Conservation (phyloP, 1,140 invertebrate genomes). For the Eumaeus atala region DNA sequence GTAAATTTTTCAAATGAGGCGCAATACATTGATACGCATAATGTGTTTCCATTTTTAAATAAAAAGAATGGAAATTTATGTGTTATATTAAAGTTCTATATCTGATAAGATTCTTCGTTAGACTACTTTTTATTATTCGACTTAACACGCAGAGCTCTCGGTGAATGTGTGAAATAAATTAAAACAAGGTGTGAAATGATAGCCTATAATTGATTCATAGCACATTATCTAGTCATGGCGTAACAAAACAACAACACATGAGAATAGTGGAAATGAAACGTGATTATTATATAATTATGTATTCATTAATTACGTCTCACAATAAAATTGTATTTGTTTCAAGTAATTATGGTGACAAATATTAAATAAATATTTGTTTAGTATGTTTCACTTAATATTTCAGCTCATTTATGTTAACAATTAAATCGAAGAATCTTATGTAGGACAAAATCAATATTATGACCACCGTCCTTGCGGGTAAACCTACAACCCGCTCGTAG, state of each 20-base stretch:
- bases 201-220: not conserved
- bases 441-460: no score
- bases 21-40: conserved; percentile 35
- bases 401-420: no score
- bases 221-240: not conserved
- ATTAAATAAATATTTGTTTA: no score
- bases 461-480: no score
- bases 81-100: not conserved
- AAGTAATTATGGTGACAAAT: no score
- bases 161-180: conserved; percentile 10
- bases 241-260: not conserved
- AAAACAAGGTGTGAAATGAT: not conserved
- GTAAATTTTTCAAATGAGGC: conserved; percentile 37
- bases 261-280: no score
- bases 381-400: no score
- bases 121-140: not conserved
- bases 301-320: no score
- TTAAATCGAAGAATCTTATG: no score
- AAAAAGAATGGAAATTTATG: not conserved
- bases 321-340: no score
- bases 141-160: conserved; percentile 12
- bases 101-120: not conserved
- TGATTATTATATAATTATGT: no score
- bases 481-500: no score
- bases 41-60: conserved; percentile 25